Conservation (phyloP, 2,113 vertebrate species). For the Petaurus breviceps region DNA sequence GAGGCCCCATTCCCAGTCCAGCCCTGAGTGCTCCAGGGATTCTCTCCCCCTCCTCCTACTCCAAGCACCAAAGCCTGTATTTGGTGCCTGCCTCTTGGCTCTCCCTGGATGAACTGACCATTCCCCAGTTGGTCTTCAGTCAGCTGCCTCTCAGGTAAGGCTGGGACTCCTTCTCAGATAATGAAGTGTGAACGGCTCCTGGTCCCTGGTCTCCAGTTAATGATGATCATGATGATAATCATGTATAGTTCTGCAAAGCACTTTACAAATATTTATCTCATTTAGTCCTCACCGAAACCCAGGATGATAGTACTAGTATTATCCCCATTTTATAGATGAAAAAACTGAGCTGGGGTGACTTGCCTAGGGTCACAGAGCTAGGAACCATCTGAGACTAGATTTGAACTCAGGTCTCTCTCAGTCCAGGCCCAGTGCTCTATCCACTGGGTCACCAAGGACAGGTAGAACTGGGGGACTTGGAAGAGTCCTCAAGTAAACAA, state of each 20-base stretch:
- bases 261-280: background rate
- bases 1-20: background rate
- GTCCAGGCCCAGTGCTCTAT: background rate
- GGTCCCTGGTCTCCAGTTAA: background rate
- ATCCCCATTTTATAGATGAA: background rate
- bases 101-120: background rate
- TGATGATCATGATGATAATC: background rate
- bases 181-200: background rate
- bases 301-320: background rate
- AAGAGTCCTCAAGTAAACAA: background rate
- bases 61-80: background rate
- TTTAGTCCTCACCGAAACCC: background rate
- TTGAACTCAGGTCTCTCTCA: background rate
- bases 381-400: background rate
- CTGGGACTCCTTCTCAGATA: background rate
- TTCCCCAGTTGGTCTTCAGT: background rate
- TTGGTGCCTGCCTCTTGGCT: background rate
- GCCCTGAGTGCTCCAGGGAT: background rate
- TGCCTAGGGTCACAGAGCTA: background rate
- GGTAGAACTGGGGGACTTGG: background rate
- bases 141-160: background rate
- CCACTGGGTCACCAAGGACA: background rate
- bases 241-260: background rate
- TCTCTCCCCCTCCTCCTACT: background rate
- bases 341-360: background rate